Base-by-base conservation (phyloP, 53 echinoderm and acorn worm species). In the Arbacia lixula region DNA sequence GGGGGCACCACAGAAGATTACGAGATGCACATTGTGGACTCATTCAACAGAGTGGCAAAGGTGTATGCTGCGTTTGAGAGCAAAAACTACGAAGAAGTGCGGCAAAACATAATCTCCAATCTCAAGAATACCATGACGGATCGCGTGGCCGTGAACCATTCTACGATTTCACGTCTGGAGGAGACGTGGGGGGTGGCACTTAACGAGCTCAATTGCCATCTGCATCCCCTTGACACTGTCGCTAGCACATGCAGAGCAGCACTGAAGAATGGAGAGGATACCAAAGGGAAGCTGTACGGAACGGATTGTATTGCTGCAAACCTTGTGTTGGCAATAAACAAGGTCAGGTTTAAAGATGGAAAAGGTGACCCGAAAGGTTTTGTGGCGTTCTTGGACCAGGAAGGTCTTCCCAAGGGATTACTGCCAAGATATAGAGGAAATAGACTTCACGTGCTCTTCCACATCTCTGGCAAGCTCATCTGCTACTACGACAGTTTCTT, bases 211-310 rank as follows among this genome's bases (percentile, higher is more conserved):
- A 63, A 88, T 14, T 85, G 85, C 30, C 88, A 85, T 42, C 68
- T 78, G 0, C 91, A 87, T 43, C 91, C 91, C 16, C 28, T 91
- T 19, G 91, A 91, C 14, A 61, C 91, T 0, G 84, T 87, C 32
- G 78, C 87, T 24, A 86, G 64, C 41, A 30, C 79, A 6, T 28
- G 28, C 2, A 26, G 27, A 14, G 20, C 83, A n/a, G 60, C 83
- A 4, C 75, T 86, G 0, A 86, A 86, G 30, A 0, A 6, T 2
- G 2, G 29, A 30, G 86, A 90, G 16, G 24, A 3, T 17, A 26
- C 32, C 2, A 86, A 34, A 43, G 80, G 83, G 0, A 72, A 79
- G 36, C 16, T 82, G 21, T 77, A 64, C 52, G 84, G 76, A 1
- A 71, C 53, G 33, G 91, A 65, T 75, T 74, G 76, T 34, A 32